A percentile compares a stretch with the other conserved stretches of the same genome.
Conservation (phyloP, 1,140 invertebrate species). For the Stegodyphus mimosarum region DNA sequence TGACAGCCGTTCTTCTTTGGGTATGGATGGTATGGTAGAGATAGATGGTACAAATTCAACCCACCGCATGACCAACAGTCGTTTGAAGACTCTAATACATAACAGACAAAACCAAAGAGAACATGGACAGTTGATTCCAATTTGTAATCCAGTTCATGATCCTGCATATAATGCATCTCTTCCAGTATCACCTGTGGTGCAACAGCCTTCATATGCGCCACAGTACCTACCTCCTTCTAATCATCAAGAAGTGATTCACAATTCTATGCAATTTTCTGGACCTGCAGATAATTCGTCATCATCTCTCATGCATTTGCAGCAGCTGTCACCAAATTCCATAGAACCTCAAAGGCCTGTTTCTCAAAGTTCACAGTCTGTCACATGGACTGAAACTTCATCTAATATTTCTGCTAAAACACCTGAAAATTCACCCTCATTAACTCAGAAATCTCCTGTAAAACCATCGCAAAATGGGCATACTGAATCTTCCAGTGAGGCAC, state of each 20-base stretch:
- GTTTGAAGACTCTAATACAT: constrained; percentile 64
- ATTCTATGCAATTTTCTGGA: constrained; percentile 21
- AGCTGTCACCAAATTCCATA: constrained; percentile 44
- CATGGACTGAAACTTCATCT: constrained; percentile 17
- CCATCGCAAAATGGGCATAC: constrained; percentile 42
- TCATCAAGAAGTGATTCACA: constrained; percentile 17
- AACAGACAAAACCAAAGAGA: constrained; percentile 64
- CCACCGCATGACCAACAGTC: constrained; percentile 65
- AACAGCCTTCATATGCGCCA: constrained; percentile 20
- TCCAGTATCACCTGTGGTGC: constrained; percentile 17
- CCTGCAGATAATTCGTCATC: constrained; percentile 26
- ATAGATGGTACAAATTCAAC: constrained; percentile 48
- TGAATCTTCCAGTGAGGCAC: neutral
- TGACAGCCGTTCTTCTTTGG: constrained; percentile 10
- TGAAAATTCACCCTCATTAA: neutral
- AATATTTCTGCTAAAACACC: constrained; percentile 11
- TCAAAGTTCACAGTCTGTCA: constrained; percentile 10
- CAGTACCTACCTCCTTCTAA: constrained; percentile 51
- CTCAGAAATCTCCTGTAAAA: constrained; percentile 24
- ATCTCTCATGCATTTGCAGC: constrained; percentile 50
- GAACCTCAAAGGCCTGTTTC: constrained; percentile 2
- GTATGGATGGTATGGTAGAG: constrained; percentile 19
- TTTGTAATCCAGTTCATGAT: constrained; percentile 43
- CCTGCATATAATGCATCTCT: constrained; percentile 3
- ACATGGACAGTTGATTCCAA: constrained; percentile 51